phyloP scores from a whole-genome alignment of 2,888 invertebrate species.

The Lathronympha strigana region DNA sequence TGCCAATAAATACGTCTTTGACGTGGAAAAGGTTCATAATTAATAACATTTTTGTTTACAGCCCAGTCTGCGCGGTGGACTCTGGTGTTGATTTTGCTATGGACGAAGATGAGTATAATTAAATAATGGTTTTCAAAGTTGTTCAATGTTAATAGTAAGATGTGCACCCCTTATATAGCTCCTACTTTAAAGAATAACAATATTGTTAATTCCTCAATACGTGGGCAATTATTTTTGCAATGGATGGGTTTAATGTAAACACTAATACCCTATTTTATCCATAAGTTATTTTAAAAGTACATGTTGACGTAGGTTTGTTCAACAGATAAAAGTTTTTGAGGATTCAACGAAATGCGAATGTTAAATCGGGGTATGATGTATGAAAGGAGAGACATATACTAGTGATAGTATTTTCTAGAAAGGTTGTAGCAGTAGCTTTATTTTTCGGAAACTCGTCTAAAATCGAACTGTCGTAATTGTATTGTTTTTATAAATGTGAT shows the following conservation, averaged over 20 bases:
- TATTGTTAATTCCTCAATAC: slow-evolving; percentile 10
- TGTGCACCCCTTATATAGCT: slow-evolving; percentile 19
- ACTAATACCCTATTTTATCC: slow-evolving; percentile 7
- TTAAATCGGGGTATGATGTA: slow-evolving; percentile 7
- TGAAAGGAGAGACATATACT: not conserved
- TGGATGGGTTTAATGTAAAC: slow-evolving; percentile 1
- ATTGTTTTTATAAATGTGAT: slow-evolving; percentile 4
- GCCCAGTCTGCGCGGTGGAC: slow-evolving; percentile 91
- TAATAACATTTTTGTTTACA: slow-evolving; percentile 66
- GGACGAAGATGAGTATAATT: slow-evolving; percentile 91
- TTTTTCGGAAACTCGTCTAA: not conserved
- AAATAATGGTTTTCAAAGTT: slow-evolving; percentile 44
- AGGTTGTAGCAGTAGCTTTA: slow-evolving; percentile 20
- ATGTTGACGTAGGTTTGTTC: not conserved
- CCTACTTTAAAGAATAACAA: slow-evolving; percentile 12
- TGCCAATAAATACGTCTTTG: no score
- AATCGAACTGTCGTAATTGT: not conserved
- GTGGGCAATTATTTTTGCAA: slow-evolving; percentile 9
- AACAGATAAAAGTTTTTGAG: not conserved
- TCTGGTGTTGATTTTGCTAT: slow-evolving; percentile 93
- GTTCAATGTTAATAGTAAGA: slow-evolving; percentile 31
- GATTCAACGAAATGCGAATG: not conserved
- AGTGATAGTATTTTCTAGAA: slow-evolving; percentile 5
- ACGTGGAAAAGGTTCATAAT: no score
- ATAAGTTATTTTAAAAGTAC: slow-evolving; percentile 3